Conservation (phyloP, 2,888 invertebrate species). For the Kryphioiulus occultus region DNA sequence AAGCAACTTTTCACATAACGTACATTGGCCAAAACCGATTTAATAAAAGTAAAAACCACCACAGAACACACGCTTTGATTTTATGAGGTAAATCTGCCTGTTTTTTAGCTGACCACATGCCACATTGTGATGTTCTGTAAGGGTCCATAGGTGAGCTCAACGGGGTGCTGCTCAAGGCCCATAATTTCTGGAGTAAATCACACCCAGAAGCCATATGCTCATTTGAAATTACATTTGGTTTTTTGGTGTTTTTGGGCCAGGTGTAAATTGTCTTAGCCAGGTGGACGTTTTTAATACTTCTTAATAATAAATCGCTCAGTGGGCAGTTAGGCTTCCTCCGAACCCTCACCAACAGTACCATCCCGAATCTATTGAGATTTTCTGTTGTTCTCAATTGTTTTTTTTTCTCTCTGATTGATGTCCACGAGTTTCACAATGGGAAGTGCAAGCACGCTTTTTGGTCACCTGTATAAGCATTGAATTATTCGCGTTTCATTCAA, state of each 20-base stretch:
- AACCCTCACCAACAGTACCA: neutral
- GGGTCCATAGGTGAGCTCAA: neutral
- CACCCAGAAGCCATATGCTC: neutral
- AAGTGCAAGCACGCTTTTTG: neutral
- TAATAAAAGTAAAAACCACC: neutral
- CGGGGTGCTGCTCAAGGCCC: neutral
- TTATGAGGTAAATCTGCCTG: neutral
- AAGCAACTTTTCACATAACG: too few relatives aligned
- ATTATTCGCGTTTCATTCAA: neutral
- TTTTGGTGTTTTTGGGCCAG: neutral
- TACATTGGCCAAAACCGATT: too few relatives aligned
- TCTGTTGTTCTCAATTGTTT: neutral
- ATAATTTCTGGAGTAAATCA: neutral
- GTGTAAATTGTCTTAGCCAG: slow-evolving; percentile 5
- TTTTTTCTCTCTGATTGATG: neutral
- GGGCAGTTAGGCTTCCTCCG: neutral
- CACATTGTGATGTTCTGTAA: neutral
- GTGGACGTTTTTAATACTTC: slow-evolving; percentile 5
- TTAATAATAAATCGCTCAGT: slow-evolving; percentile 5
- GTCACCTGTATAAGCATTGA: neutral
- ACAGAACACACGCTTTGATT: neutral
- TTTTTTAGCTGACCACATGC: slow-evolving; percentile 5
- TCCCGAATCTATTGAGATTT: neutral
- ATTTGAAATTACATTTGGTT: neutral
- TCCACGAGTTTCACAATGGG: neutral